phyloP scores from a whole-genome alignment of 2,113 vertebrate genomes.

The Scartelaos histophorus region DNA sequence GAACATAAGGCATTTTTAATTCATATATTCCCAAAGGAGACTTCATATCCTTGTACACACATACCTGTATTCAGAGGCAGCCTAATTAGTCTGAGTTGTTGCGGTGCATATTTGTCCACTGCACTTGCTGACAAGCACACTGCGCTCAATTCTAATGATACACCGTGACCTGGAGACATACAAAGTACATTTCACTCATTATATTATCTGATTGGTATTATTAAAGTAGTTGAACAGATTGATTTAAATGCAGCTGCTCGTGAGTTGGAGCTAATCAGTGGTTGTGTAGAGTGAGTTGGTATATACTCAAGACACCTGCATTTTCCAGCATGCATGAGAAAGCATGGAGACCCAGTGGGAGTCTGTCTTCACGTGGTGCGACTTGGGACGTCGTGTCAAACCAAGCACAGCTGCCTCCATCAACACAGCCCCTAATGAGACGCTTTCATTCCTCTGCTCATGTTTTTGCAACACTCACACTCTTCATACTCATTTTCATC shows the following conservation, averaged over 20 bases:
- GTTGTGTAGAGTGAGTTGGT: background rate
- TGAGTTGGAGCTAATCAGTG: constrained; percentile 21
- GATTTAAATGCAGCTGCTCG: constrained; percentile 14
- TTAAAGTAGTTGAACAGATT: constrained; percentile 2
- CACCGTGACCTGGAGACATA: background rate
- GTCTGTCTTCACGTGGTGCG: constrained; percentile 15
- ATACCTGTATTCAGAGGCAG: constrained; percentile 25
- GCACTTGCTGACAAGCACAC: background rate
- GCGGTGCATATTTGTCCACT: constrained; percentile 8
- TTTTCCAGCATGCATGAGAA: background rate
- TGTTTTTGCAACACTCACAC: constrained; percentile 19
- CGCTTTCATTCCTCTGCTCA: constrained; percentile 11
- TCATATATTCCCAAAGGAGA: constrained; percentile 36
- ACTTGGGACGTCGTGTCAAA: constrained; percentile 12
- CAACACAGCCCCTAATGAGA: constrained; percentile 29
- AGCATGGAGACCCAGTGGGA: background rate
- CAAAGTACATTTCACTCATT: background rate
- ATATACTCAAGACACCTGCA: constrained; percentile 21
- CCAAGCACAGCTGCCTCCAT: constrained; percentile 31
- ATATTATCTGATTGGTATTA: constrained; percentile 1
- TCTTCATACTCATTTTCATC: constrained; percentile 10
- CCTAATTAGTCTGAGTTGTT: constrained; percentile 21
- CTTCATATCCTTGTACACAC: constrained; percentile 13
- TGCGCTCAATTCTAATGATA: background rate
- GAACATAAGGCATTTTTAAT: constrained; percentile 50